These are phyloP conservation scores for Phylloscopus collybita DNA, from an alignment of 2,797 vertebrate genomes.

Conservation along the genomic window DNA sequence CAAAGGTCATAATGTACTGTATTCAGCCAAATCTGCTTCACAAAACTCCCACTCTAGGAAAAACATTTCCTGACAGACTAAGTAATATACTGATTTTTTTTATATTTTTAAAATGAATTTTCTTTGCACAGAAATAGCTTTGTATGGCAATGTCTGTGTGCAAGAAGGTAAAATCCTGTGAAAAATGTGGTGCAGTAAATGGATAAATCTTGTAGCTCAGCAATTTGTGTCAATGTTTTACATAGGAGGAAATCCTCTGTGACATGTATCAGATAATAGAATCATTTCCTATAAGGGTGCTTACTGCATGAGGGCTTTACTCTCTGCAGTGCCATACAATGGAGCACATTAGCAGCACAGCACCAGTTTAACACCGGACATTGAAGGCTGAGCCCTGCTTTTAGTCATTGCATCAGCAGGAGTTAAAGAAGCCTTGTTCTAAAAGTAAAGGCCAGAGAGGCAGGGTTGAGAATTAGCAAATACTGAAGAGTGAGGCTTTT, in stretches of 20 bases:
- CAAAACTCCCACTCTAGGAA: slow-evolving; percentile 31
- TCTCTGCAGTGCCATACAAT: background rate
- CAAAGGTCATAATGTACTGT: slow-evolving; percentile 14
- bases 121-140: background rate
- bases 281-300: slow-evolving; percentile 29
- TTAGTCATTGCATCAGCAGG: slow-evolving; percentile 54
- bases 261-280: slow-evolving; percentile 53
- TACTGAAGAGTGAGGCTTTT: slow-evolving; percentile 51
- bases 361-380: background rate
- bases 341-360: background rate
- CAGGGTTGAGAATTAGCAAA: slow-evolving; percentile 49
- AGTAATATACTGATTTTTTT: slow-evolving; percentile 4
- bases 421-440: slow-evolving; percentile 65
- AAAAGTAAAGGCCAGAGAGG: slow-evolving; percentile 40
- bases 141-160: background rate
- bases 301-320: slow-evolving; percentile 7
- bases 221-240: slow-evolving; percentile 35
- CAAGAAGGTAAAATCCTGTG: slow-evolving; percentile 6
- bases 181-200: background rate
- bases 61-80: slow-evolving; percentile 38
- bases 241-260: slow-evolving; percentile 58
- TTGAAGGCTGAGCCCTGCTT: slow-evolving; percentile 26
- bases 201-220: slow-evolving; percentile 20
- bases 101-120: background rate
- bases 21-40: slow-evolving; percentile 36